Base-by-base conservation (phyloP, 2,797 vertebrate species). In the Neopelma chrysocephalum region DNA sequence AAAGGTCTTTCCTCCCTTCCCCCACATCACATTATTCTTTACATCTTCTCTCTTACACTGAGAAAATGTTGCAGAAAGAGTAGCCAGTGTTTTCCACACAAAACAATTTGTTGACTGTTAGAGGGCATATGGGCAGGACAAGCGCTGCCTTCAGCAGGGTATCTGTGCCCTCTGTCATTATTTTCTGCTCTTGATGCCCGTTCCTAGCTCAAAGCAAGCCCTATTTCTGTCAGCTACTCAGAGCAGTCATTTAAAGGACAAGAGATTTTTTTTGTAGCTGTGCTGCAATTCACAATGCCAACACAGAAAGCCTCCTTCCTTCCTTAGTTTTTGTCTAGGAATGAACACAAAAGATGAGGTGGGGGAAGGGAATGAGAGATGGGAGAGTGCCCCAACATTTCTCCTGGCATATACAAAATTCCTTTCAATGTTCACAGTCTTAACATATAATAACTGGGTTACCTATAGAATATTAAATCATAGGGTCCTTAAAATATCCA, bases 61-160 rank as follows among this genome's bases (percentile, higher is more conserved):
- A 89, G 68, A 90, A 93, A 94, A 84, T 1, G 27, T 82, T 82
- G 78, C 82, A 94, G 84, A 92, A 87, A 91, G 76, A 66, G 43
- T 87, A 54, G 47, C 40, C 53, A 80, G 84, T 62, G 82, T 89
- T 92, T 95, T 93, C 91, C 71, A 77, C 65, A 87, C 68, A 22
- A 93, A 94, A 89, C 80, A 89, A 91, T 94, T 94, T 95, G 91
- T 92, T 93, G 87, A 51, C 89, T 89, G 68, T 93, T 94, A 96
- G 76, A 93, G 89, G 84, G 79, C 89, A 95, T 89, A 91, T 70
- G 89, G 82, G 84, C 80, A 94, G 89, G 68, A 93, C 76, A 91
- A 96, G 79, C 2, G 0, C 64, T 94, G 89, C 91, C 93, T 91
- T 96, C 89, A 96, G 87, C 84, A 60, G 84, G 73, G 38, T 94